These are phyloP conservation scores for Antitype chi DNA, from an alignment of 2,888 invertebrate species.

Conservation along the genomic window DNA sequence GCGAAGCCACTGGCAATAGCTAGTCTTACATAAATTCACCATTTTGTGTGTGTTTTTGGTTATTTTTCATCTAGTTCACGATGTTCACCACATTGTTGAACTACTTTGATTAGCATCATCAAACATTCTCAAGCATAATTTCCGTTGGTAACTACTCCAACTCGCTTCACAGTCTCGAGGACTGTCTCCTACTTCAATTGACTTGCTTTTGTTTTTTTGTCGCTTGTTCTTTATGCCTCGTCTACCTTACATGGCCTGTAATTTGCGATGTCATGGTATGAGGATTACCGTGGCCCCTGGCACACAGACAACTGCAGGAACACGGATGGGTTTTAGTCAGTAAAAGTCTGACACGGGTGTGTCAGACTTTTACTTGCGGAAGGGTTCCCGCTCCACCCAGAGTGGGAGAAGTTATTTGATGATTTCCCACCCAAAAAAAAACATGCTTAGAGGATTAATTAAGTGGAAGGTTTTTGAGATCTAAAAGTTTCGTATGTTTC, in stretches of 20 bases:
- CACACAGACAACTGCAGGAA: no score
- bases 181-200: slow-evolving; percentile 35
- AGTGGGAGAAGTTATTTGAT: no score
- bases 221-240: slow-evolving; percentile 38
- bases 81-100: background rate
- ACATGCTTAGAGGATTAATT: background rate
- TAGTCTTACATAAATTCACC: no score
- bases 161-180: slow-evolving; percentile 47
- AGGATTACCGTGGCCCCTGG: no score
- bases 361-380: no score
- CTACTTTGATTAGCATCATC: slow-evolving; percentile 44
- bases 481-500: background rate
- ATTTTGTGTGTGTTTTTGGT: no score
- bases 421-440: no score
- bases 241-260: slow-evolving; percentile 9
- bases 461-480: background rate
- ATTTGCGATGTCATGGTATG: background rate
- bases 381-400: no score
- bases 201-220: slow-evolving; percentile 38
- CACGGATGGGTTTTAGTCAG: no score
- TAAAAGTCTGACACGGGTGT: no score
- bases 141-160: slow-evolving; percentile 24
- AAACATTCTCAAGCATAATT: slow-evolving; percentile 18
- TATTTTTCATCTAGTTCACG: background rate
- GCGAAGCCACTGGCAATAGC: no score